Evolutionary conservation across 2,113 vertebrate genomes (phyloP).

Genomic region (Lophius piscatorius): DNA sequence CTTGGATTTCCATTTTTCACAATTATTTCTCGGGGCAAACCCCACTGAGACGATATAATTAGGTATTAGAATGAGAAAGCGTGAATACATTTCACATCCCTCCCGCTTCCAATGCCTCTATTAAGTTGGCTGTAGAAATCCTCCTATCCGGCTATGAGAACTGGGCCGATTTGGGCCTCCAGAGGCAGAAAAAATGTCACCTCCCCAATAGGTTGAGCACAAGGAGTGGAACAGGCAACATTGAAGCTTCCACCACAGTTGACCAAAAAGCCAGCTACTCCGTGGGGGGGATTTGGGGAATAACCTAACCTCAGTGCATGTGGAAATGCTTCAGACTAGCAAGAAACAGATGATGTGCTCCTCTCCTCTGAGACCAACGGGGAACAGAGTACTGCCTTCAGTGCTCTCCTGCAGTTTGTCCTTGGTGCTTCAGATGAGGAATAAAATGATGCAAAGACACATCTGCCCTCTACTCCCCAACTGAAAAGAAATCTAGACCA

Average conservation of each 20-base stretch:
- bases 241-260: slow-evolving; percentile 22
- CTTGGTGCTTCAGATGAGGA: no score
- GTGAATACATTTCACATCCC: slow-evolving; percentile 3
- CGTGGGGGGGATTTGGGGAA: no score
- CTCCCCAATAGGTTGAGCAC: slow-evolving; percentile 1
- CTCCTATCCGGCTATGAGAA: no score
- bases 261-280: slow-evolving; percentile 12
- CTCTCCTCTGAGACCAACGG: no score
- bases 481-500: background rate
- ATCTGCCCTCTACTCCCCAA: background rate
- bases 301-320: background rate
- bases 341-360: background rate
- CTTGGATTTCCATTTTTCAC: background rate
- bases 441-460: no score
- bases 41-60: background rate
- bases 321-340: background rate
- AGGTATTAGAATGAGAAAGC: background rate
- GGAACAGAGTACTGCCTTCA: no score
- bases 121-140: slow-evolving; percentile 25
- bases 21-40: background rate
- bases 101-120: slow-evolving; percentile 5
- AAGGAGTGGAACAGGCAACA: slow-evolving; percentile 24
- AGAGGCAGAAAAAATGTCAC: slow-evolving; percentile 13
- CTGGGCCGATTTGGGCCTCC: slow-evolving; percentile 52
- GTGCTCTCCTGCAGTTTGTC: no score